These are phyloP conservation scores for Oryzias curvinotus DNA, from an alignment of 2,113 vertebrate species.

Conservation along the genomic window DNA sequence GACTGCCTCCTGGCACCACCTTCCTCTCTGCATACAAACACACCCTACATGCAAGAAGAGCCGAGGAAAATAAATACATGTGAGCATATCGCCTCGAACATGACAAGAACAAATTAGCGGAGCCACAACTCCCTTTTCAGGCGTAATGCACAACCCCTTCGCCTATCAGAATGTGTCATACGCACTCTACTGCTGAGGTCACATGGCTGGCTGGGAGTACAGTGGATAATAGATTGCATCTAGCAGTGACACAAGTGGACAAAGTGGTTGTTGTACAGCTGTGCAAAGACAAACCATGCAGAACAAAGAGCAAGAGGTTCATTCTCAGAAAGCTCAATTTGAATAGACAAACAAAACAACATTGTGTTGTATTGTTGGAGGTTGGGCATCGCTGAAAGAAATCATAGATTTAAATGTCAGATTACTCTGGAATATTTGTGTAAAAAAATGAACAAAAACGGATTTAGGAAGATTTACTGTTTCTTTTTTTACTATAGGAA, in stretches of 20 bases:
- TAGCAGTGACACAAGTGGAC: slow-evolving; percentile 39
- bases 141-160: neutral
- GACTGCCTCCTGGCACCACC: slow-evolving; percentile 20
- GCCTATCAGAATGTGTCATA: slow-evolving; percentile 1
- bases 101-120: neutral
- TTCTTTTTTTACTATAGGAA: neutral
- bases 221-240: slow-evolving; percentile 45
- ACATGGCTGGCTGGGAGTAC: slow-evolving; percentile 39
- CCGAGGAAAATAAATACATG: neutral
- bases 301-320: neutral
- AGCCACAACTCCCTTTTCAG: neutral
- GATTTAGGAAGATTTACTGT: neutral
- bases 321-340: neutral
- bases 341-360: no score
- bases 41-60: neutral
- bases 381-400: no score
- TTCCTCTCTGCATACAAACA: neutral
- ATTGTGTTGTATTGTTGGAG: no score
- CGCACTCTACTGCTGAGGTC: slow-evolving; percentile 32
- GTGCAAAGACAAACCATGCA: neutral
- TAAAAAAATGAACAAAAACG: neutral
- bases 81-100: neutral
- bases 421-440: neutral
- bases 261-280: slow-evolving; percentile 52
- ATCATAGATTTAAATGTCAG: no score